Evolutionary conservation across 2,888 invertebrate species (phyloP), one percentile per base, ranked within the genome.

Genomic region (Morinoia aosen): DNA sequence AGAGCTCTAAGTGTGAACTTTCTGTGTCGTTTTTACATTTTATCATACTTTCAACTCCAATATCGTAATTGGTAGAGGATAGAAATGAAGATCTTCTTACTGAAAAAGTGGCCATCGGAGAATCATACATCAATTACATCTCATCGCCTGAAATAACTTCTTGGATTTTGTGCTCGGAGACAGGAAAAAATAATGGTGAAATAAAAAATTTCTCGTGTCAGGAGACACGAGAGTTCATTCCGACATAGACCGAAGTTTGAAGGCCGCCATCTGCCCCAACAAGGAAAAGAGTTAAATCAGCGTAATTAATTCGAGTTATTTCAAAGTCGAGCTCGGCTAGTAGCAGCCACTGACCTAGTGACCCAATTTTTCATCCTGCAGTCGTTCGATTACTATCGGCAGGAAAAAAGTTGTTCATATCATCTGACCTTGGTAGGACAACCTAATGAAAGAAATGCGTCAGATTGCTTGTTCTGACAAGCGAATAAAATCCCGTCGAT

Each of bases 271-370:
- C 76, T 25, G 25, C 76, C 76, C 76, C 76, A 33, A 33, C 76
- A 76, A 76, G 33, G 25, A 76, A 76, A 25, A 33, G 76, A 76
- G 33, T 25, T 25, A 33, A 76, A 76, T 76, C 76, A 33, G 33
- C 7, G 76, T 25, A 76, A 33, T 76, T 19, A 76, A 76, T 76
- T 76, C 76, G 76, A 76, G 76, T 76, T 25, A 76, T 33, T 61
- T 61, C 19, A 19, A 61, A 61, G 16, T 61, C 19, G 12, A 61
- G 61, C 19, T 19, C 19, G 61, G 61, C 61, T 61, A 61, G 33
- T 76, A 76, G 76, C 76, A 76, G 76, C 33, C 76, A 33, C 76
- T 76, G 76, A 76, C 76, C 76, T 76, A 76, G 76, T 76, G 76
- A 33, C 76, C 76, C 76, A 33, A 76, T 76, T 76, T 76, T 76